These are phyloP conservation scores for Sander lucioperca DNA, from an alignment of 2,113 vertebrate species.

Conservation along the genomic window DNA sequence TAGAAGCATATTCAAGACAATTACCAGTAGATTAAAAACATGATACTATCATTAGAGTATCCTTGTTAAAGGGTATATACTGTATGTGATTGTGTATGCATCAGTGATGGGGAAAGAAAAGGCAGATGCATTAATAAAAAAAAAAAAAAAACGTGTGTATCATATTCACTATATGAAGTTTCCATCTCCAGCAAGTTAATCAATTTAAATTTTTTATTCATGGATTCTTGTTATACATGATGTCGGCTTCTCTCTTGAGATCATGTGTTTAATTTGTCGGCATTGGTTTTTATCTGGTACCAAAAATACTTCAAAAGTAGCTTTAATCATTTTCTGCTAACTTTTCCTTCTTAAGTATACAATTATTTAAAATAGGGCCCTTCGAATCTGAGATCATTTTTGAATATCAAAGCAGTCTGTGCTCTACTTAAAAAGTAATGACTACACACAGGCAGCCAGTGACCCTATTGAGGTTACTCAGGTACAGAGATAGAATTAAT, in stretches of 20 bases:
- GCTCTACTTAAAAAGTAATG: constrained; percentile 20
- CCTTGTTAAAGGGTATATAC: neutral
- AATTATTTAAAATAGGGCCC: constrained; percentile 9
- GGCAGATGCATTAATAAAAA: neutral
- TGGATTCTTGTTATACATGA: constrained; percentile 20
- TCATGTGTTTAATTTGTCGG: neutral
- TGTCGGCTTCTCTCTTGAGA: constrained; percentile 10
- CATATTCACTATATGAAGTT: constrained; percentile 2
- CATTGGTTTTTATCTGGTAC: neutral
- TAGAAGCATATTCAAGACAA: neutral
- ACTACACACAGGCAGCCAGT: neutral
- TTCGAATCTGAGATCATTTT: constrained; percentile 9
- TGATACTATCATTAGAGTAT: neutral
- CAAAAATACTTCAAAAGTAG: constrained; percentile 41
- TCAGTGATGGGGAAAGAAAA: neutral
- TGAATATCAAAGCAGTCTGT: constrained; percentile 8
- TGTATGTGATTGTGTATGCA: neutral
- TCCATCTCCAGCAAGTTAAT: constrained; percentile 38
- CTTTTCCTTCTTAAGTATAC: neutral
- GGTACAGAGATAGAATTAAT: neutral
- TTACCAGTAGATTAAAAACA: neutral
- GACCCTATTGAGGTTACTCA: neutral
- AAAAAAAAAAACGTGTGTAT: neutral
- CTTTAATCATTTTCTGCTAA: constrained; percentile 24
- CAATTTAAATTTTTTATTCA: constrained; percentile 58